Evolutionary conservation across 2,797 vertebrate genomes (phyloP), one percentile per base, ranked within the genome.

Genomic region (Hydrocynus forskahlii): DNA sequence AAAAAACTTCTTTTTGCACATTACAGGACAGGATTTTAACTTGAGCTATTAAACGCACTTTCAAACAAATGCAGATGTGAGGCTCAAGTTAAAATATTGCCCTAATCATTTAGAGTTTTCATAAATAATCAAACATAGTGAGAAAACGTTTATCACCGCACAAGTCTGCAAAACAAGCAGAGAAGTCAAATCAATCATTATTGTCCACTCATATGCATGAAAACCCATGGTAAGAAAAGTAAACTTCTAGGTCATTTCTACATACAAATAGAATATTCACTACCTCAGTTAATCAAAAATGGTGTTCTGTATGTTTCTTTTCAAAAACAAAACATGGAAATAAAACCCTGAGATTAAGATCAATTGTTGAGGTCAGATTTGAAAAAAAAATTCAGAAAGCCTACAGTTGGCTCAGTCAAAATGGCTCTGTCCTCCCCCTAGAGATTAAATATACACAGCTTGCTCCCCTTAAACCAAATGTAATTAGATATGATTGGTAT

Each of bases 331-430:
- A 52, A 82, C 60, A 82, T 83, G 48, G 81, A 85, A 84, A 86
- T 82, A 86, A 91, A 89, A 79, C 91, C 93, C 94, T 94, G 93
- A 94, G 93, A 87, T 90, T 89, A 86, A 89, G 86, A 86, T 91
- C 77, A 86, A 86, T 72, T 60, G 88, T 35, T 55, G 73, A 86
- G 54, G 77, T 84, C 73, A 79, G 60, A 45, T 80, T n/a, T n/a
- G n/a, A n/a, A n/a, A n/a, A 50, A 25, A 72, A 43, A 71, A 76
- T 48, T 69, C 16, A 74, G 45, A 35, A 16, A 63, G 63, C 40
- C 16, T n/a, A 78, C 63, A 2, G 38, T 73, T 21, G 63, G 75
- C 68, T 59, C 45, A 69, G 75, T 21, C n/a, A 14, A 29, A 43
- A 4, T 43, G 4, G 17, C 2, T 66, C 4, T 54, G 45, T 70